Base-by-base conservation (phyloP, 37 sponge, comb jelly and placozoan genomes). In the Crambe crambe region DNA sequence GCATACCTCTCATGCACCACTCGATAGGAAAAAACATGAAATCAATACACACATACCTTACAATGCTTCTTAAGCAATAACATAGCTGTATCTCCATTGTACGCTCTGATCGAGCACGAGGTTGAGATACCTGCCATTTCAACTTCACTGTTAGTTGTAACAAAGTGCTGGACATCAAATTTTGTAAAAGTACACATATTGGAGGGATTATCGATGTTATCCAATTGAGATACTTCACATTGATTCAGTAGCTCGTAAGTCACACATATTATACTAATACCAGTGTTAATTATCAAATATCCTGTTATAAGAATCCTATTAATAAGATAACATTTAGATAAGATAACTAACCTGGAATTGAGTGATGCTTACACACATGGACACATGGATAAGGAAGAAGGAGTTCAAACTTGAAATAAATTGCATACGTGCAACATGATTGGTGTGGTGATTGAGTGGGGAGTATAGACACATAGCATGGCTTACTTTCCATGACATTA, bases 401-500 rank as follows among this genome's bases (percentile, higher is more conserved):
- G 2, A 65, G 66, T 30, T 65, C 66, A 65, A 65, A 65, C 10
- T 65, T 65, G 66, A 65, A 65, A 65, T 65, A 34, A 65, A 65
- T 47, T 47, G 51, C 12, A 12, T 47, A 12, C 12, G 51, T 15
- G 12, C 12, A 12, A 47, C 51, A 47, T 15, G 51, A 47, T 47
- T 47, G 51, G 12, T 6, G 12, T 15, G 51, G 51, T 15, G 51
- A 47, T 47, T 47, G 51, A 47, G 10, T 47, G 6, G 51, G 51
- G 6, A 47, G 12, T 47, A 47, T 47, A 12, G 51, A 47, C 51
- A 47, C 51, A 47, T 47, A 47, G 51, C 51, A 47, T 15, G 51
- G 51, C 12, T 47, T 47, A 47, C 51, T 47, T 47, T 47, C 51
- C 51, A 47, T 6, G 6, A 47, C 12, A 12, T 47, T 6, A 47